Conservation (phyloP, 2,888 invertebrate genomes). For the Blastobasis adustella region DNA sequence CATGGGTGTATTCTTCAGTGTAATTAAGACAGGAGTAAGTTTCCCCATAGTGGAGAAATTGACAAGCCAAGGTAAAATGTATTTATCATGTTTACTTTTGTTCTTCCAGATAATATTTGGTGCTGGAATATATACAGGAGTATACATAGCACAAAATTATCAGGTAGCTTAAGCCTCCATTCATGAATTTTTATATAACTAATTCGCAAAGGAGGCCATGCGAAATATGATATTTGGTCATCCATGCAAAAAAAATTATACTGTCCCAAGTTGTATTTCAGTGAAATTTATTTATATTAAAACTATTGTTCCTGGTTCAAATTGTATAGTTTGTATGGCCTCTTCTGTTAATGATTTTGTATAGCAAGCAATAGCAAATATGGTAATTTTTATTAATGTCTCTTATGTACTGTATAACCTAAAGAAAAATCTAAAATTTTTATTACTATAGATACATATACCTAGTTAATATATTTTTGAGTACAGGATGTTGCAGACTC, state of each 20-base stretch:
- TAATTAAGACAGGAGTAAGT: neutral
- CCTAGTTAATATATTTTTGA: conserved; percentile 24
- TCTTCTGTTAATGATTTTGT: conserved; percentile 26
- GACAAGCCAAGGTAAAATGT: neutral
- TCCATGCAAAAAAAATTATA: neutral
- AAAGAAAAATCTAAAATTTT: too few species aligned
- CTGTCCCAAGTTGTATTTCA: neutral
- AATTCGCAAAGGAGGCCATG: conserved; percentile 27
- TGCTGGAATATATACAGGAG: conserved; percentile 81
- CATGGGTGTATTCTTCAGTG: neutral
- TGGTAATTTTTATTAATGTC: too few species aligned
- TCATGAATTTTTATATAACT: neutral
- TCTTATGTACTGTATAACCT: too few species aligned
- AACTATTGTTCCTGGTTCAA: conserved; percentile 46
- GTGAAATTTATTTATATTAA: neutral
- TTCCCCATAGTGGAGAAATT: neutral
- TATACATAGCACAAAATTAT: conserved; percentile 85
- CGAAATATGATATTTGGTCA: neutral
- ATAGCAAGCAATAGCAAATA: too few species aligned
- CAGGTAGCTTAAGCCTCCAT: conserved; percentile 61
- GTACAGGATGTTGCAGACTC: conserved; percentile 43
- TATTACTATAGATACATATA: conserved; percentile 1
- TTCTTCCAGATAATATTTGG: conserved; percentile 78
- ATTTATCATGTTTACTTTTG: neutral
- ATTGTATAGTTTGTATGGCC: conserved; percentile 25